Conservation (phyloP, 1,140 invertebrate genomes). For the Hylaeus volcanicus region DNA sequence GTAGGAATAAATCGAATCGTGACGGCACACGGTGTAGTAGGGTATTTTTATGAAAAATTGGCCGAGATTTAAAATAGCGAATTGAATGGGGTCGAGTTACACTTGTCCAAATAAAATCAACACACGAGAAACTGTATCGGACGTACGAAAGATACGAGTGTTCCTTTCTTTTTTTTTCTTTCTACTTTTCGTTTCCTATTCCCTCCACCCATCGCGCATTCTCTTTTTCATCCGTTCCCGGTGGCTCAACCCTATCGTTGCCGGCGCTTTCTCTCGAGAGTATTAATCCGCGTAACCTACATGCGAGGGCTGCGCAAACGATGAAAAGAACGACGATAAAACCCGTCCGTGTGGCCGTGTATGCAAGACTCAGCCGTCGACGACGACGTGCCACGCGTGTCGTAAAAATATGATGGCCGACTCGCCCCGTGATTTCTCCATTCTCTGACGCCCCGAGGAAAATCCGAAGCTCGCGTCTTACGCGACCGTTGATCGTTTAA, state of each 20-base stretch:
- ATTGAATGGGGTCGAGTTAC: no score
- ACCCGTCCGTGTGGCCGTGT: neutral
- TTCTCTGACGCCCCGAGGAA: neutral
- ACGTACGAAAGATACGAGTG: neutral
- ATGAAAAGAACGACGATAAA: slow-evolving; percentile 41
- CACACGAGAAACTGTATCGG: no score
- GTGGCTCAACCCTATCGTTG: neutral
- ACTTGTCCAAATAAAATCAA: no score
- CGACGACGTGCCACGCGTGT: slow-evolving; percentile 6
- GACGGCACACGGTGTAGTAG: no score
- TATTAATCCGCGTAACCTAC: slow-evolving; percentile 48
- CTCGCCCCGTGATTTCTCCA: slow-evolving; percentile 10
- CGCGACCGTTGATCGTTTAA: slow-evolving; percentile 12
- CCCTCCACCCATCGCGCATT: neutral
- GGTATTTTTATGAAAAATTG: no score
- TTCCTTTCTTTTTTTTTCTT: neutral
- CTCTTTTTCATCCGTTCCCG: neutral
- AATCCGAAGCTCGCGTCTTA: neutral
- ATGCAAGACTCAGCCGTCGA: slow-evolving; percentile 22
- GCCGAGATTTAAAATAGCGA: no score
- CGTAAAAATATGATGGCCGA: slow-evolving; percentile 34
- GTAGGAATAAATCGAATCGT: slow-evolving; percentile 36
- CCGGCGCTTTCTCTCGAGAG: slow-evolving; percentile 17
- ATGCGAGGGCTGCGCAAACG: slow-evolving; percentile 11
- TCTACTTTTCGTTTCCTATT: neutral